Base-by-base conservation (phyloP, 92 coral and sea anemone genomes). In the Porites lobata region DNA sequence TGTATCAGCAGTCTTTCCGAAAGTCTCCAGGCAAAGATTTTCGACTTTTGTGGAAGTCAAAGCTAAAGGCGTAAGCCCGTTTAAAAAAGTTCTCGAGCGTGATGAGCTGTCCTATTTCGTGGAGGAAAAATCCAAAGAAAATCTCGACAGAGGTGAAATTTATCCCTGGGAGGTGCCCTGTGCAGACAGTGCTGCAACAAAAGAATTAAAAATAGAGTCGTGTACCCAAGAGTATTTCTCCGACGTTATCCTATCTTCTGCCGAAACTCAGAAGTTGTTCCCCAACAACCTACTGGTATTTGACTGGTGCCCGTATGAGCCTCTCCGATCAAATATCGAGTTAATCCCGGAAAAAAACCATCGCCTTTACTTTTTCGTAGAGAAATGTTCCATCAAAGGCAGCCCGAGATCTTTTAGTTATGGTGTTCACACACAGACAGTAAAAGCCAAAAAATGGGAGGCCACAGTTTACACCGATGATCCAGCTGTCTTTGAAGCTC, bases 291-390 rank as follows among this genome's bases (percentile, higher is more conserved):
- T 88, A 43, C 78, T 90, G 14, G 78, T 94, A 20, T 87, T 94
- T 26, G 94, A 94, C 80, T 92, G 98, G 6, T 95, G 95, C 90
- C 98, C 98, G 0, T 95, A 85, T 72, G 93, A 93, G 77, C 92
- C 87, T 19, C 75, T 85, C 69, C 87, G 87, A 63, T 86, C 90
- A 21, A 95, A 95, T 76, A 52, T 88, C 67, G 89, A 71, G 15
- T 15, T 26, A 43, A 71, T 71, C 9, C 8, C 47, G 18, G 17
- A 9, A 71, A 54, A 71, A 71, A 54, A 75, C 43, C 92, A 94
- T 1, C 5, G 13, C 67, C 80, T 85, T 65, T 19, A 71, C 4
- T 1, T 93, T 69, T 96, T 90, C 29, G 96, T 90, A 69, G 85
- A 69, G 69, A 86, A 93, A 21, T 83, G 70, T 74, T 81, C 66